Evolutionary conservation across 92 coral and sea anemone species (phyloP), one percentile per base, ranked within the genome.

Genomic region (Palythoa grandis): DNA sequence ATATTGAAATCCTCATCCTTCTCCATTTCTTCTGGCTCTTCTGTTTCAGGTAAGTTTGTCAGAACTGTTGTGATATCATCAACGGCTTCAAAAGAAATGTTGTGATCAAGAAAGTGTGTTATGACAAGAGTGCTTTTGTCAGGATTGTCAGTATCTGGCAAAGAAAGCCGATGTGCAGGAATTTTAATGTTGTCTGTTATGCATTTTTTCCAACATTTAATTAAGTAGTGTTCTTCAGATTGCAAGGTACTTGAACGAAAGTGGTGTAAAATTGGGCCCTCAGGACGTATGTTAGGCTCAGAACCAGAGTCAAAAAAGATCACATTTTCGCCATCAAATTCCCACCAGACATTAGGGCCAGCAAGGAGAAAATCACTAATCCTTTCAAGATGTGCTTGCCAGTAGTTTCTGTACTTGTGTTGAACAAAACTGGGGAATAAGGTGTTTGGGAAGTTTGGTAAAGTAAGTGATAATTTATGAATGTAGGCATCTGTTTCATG

Each of bases 251-350:
- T 84, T 2, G 93, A 88, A 1, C 91, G 79, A 48, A 91, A 93
- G 78, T 93, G 94, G 77, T 91, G 94, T 0, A 88, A 68, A 4
- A 76, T 4, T 14, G 94, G 90, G 14, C 87, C 91, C 14, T 84
- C 23, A 13, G 19, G 85, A 29, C 79, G 17, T 12, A 52, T 0
- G 0, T 8, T 1, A 17, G 91, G 79, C 52, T 89, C 66, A 54
- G 84, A 20, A 24, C 40, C 58, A 14, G 86, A 85, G 75, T 87
- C 83, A 35, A 9, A 85, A 82, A 91, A 91, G 17, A 88, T 88
- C 4, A 91, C 78, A 78, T 87, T 83, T 60, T 35, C 71, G 11
- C 88, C 83, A 82, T 83, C 88, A 78, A 24, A 83, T 23, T 71
- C 68, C 91, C 93, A 88, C 91, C 93, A 91, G 13, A 61, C 63